phyloP scores from a whole-genome alignment of 2,797 vertebrate species.

The Artibeus lituratus region DNA sequence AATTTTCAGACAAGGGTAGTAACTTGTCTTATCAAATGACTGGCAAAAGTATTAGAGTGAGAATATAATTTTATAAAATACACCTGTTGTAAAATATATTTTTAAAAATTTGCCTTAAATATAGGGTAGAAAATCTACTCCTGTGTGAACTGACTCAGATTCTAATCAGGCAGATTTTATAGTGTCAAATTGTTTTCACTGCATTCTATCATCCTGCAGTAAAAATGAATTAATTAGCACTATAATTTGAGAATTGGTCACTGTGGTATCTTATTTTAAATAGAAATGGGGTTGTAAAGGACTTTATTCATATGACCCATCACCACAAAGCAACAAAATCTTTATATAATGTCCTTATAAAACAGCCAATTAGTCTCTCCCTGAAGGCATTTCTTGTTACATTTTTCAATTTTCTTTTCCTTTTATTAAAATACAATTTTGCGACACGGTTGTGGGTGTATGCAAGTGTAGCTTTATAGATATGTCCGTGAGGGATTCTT shows the following conservation, averaged over 20 bases:
- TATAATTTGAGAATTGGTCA: not conserved
- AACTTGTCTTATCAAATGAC: not conserved
- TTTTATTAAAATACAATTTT: not conserved
- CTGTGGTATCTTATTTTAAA: conserved; percentile 34
- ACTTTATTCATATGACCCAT: not conserved
- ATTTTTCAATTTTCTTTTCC: not conserved
- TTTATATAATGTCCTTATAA: not conserved
- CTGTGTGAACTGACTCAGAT: not conserved
- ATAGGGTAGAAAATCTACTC: not conserved
- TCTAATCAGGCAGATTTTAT: conserved; percentile 48
- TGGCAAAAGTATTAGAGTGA: not conserved
- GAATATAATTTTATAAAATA: not conserved
- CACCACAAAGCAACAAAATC: conserved; percentile 5
- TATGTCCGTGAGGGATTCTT: not conserved
- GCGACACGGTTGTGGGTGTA: not conserved
- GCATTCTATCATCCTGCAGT: not conserved
- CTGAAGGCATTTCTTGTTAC: not conserved
- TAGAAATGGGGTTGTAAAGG: conserved; percentile 35
- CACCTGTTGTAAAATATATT: not conserved
- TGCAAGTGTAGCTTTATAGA: not conserved
- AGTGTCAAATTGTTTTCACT: not conserved
- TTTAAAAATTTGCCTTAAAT: not conserved
- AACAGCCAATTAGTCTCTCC: not conserved
- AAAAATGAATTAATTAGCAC: conserved; percentile 50
- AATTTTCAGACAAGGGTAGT: not conserved